These are phyloP conservation scores for Nixonia krombeini DNA, from an alignment of 1,140 invertebrate genomes.

Conservation along the genomic window DNA sequence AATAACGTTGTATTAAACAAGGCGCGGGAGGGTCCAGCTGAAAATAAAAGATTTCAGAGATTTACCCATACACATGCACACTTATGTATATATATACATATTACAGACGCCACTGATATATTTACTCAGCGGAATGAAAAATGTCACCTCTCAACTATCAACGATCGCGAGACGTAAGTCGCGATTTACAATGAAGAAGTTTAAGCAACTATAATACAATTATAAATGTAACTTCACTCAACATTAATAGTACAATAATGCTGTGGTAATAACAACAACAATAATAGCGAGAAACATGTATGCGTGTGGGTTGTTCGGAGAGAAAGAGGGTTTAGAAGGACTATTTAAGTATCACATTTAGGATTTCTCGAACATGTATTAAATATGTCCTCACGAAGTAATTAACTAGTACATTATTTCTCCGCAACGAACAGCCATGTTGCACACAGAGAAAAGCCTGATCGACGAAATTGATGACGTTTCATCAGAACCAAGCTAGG, in stretches of 20 bases:
- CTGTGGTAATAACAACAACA: constrained; percentile 3
- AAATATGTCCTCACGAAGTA: background rate
- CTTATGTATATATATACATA: constrained; percentile 8
- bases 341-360: background rate
- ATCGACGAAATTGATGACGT: too few relatives aligned
- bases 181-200: constrained; percentile 30
- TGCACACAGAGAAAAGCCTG: too few relatives aligned
- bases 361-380: background rate
- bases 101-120: constrained; percentile 34
- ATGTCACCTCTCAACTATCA: background rate
- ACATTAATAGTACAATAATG: background rate
- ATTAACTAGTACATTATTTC: too few relatives aligned
- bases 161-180: background rate
- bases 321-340: background rate
- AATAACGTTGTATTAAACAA: too few relatives aligned
- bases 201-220: background rate
- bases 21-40: too few relatives aligned
- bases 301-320: background rate
- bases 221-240: background rate
- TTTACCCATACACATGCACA: background rate
- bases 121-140: constrained; percentile 17
- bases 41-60: background rate
- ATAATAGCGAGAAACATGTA: constrained; percentile 6
- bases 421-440: too few relatives aligned
- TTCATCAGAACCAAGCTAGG: too few relatives aligned